Evolutionary conservation across 2,113 vertebrate genomes (phyloP).

Genomic region (Leucopternis melanops): DNA sequence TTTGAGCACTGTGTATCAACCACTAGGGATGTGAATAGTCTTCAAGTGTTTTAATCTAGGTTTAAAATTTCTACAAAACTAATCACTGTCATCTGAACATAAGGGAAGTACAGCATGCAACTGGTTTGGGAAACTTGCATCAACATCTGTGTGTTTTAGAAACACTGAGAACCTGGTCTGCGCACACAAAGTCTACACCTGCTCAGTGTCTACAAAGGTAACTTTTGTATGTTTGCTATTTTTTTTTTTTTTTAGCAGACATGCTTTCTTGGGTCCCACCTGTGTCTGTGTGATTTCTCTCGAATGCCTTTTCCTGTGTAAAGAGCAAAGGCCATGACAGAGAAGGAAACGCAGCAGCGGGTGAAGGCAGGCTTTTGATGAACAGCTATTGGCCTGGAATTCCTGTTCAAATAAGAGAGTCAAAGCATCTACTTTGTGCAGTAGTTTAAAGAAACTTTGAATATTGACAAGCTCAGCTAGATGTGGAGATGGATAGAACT

Average conservation of each 20-base stretch:
- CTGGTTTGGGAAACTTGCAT: not conserved
- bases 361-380: not conserved
- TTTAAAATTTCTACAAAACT: not conserved
- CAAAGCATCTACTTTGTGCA: not conserved
- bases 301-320: not conserved
- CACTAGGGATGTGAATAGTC: not conserved
- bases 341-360: not conserved
- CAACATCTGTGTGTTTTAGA: not conserved
- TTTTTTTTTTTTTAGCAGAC: not conserved
- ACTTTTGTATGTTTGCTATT: not conserved
- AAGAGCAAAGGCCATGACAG: not conserved
- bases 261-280: not conserved
- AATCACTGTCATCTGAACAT: not conserved
- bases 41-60: not conserved
- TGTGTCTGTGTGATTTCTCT: not conserved
- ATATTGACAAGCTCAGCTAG: not conserved
- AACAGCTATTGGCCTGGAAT: not conserved
- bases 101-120: not conserved
- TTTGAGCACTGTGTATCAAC: not conserved
- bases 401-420: not conserved
- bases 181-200: fast-evolving
- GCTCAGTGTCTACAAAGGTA: not conserved
- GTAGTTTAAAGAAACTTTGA: not conserved
- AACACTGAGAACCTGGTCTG: not conserved
- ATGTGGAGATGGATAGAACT: not conserved